Conservation (phyloP, 2,888 invertebrate species). For the Agonopterix alstromeriana region DNA sequence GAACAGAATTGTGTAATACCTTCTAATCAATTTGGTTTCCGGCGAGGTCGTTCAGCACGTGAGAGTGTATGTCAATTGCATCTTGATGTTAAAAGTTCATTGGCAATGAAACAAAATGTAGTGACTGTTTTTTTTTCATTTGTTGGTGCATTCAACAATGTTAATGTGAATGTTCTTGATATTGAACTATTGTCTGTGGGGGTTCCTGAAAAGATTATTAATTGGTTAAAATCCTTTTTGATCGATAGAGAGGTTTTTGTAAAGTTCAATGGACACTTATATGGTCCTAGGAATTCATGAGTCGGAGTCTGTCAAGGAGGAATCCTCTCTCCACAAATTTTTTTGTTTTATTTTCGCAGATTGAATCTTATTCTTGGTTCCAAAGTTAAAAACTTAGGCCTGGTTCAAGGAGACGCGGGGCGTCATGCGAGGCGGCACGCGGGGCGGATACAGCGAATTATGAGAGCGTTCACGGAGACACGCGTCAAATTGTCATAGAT, state of each 20-base stretch:
- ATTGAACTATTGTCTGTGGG: not conserved
- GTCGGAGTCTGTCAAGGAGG: slow-evolving; percentile 5
- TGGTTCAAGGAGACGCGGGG: too few species aligned
- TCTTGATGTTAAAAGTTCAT: not conserved
- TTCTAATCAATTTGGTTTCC: slow-evolving; percentile 12
- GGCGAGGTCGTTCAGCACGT: slow-evolving; percentile 5
- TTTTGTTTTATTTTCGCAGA: slow-evolving; percentile 1
- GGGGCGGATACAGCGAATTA: too few species aligned
- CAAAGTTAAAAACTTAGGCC: not conserved
- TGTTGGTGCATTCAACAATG: slow-evolving; percentile 8
- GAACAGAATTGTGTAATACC: slow-evolving; percentile 10
- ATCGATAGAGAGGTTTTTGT: slow-evolving; percentile 2
- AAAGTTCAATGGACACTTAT: not conserved
- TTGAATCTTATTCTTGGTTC: not conserved
- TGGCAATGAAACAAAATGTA: not conserved
- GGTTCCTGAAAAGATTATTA: not conserved
- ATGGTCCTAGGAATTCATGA: not conserved
- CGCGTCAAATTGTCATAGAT: too few species aligned
- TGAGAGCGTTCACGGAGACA: too few species aligned
- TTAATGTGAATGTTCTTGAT: not conserved
- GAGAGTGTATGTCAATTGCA: slow-evolving; percentile 5
- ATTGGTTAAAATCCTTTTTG: not conserved
- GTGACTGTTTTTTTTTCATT: slow-evolving; percentile 8
- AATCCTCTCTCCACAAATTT: slow-evolving; percentile 3
- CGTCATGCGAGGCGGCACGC: too few species aligned